Evolutionary conservation across 2,113 vertebrate genomes (phyloP).

Genomic region (Macrotis lagotis): DNA sequence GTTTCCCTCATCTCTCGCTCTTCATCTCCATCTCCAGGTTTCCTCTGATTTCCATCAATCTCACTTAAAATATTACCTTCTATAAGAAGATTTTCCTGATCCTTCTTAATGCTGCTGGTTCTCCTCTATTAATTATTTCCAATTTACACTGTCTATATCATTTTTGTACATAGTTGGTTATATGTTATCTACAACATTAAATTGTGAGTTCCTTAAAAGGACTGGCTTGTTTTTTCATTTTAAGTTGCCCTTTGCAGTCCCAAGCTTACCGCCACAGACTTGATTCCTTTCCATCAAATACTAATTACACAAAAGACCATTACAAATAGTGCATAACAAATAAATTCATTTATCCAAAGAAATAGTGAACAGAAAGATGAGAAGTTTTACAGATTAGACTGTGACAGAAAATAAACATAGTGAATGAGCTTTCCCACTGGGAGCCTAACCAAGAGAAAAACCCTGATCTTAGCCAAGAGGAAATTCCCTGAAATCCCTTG

Average conservation of each 20-base stretch:
- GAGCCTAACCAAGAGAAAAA: neutral
- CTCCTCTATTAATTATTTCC: constrained; percentile 19
- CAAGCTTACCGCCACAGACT: neutral
- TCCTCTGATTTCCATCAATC: neutral
- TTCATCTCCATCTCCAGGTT: neutral
- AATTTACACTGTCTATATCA: neutral
- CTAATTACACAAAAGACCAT: neutral
- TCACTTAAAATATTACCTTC: neutral
- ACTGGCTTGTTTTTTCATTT: too few species aligned
- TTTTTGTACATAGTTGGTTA: neutral
- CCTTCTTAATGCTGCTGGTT: neutral
- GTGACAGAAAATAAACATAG: neutral
- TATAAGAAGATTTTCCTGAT: neutral
- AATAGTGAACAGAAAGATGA: neutral
- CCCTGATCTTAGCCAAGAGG: neutral
- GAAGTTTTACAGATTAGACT: neutral
- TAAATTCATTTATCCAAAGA: neutral
- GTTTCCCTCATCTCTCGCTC: neutral
- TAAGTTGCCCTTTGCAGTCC: too few species aligned
- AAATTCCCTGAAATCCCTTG: neutral
- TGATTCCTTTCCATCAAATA: neutral
- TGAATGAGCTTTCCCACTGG: neutral
- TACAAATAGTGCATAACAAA: neutral
- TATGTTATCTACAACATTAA: neutral
- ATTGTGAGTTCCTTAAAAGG: too few species aligned